Percentiles rank a stretch among this genome's conserved stretches.
Evolutionary conservation across 35 echinoderm and acorn worm species (phyloP).

Genomic region (Patiria miniata): DNA sequence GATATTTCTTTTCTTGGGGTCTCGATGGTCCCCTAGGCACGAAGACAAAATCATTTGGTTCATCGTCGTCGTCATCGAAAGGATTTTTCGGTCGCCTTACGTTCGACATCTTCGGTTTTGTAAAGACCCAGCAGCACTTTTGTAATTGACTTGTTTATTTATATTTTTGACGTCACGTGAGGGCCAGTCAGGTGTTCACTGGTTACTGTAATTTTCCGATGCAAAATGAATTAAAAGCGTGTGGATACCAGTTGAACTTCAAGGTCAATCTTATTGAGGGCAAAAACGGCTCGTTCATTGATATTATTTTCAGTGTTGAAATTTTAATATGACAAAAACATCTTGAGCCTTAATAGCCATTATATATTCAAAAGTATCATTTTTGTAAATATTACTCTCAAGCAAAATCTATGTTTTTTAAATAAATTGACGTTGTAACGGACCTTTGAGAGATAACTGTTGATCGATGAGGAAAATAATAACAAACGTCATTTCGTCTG

Average conservation of each 20-base stretch:
- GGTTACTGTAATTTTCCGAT: background rate
- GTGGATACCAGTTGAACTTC: background rate
- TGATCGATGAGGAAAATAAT: conserved; percentile 2
- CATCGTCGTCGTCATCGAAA: conserved; percentile 43
- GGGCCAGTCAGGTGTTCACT: background rate
- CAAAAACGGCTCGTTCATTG: conserved; percentile 7
- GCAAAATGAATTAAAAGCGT: background rate
- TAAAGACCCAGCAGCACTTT: too few relatives aligned
- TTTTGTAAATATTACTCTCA: background rate
- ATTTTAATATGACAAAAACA: background rate
- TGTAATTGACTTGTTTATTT: background rate
- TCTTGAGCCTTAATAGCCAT: background rate
- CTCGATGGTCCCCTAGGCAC: background rate
- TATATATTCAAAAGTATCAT: background rate
- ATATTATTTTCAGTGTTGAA: background rate
- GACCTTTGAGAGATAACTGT: background rate
- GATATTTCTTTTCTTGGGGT: background rate
- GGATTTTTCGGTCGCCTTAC: conserved; percentile 60
- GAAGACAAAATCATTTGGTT: conserved; percentile 33
- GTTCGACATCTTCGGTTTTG: background rate
- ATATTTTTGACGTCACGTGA: background rate
- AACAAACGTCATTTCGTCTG: conserved; percentile 11
- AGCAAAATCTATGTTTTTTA: background rate
- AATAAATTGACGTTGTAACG: background rate
- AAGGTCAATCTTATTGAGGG: background rate